Conservation (phyloP, 2,888 invertebrate species). For the Drosophila basisetae region DNA sequence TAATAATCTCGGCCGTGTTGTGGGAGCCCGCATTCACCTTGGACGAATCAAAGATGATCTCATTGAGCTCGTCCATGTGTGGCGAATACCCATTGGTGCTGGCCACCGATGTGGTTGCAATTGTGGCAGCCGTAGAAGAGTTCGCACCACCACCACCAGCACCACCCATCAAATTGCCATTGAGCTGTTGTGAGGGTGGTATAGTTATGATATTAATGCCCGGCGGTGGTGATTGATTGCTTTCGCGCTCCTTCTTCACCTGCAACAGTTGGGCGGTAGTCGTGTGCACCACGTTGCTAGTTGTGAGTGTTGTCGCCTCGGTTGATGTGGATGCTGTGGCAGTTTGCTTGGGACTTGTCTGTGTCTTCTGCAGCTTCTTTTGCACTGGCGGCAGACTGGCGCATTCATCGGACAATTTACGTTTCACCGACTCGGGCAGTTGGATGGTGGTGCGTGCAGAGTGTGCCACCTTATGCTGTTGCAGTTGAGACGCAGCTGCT, state of each 20-base stretch:
- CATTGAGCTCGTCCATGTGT: slow-evolving; percentile 82
- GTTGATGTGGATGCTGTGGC: slow-evolving; percentile 17
- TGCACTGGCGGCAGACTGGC: slow-evolving; percentile 15
- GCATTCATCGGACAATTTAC: slow-evolving; percentile 78
- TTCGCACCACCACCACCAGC: slow-evolving; percentile 56
- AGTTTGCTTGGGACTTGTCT: slow-evolving; percentile 50
- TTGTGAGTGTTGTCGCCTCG: slow-evolving; percentile 35
- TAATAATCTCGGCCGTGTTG: slow-evolving; percentile 74
- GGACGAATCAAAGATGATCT: slow-evolving; percentile 81
- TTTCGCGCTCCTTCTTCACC: slow-evolving; percentile 79
- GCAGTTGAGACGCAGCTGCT: slow-evolving; percentile 10
- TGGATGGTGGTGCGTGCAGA: slow-evolving; percentile 74
- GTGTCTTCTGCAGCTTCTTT: slow-evolving; percentile 46
- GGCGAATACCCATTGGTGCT: slow-evolving; percentile 83
- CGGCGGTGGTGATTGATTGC: slow-evolving; percentile 64
- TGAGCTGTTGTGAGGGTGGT: slow-evolving; percentile 71
- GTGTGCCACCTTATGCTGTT: slow-evolving; percentile 20
- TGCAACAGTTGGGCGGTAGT: slow-evolving; percentile 72
- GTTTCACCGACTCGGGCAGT: slow-evolving; percentile 80
- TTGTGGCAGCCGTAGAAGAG: slow-evolving; percentile 75
- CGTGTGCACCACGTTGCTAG: slow-evolving; percentile 61
- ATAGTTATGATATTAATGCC: slow-evolving; percentile 83
- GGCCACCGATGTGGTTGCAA: slow-evolving; percentile 75
- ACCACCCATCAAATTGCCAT: slow-evolving; percentile 51
- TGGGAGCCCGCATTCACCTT: slow-evolving; percentile 45